These are phyloP conservation scores for Crotalus adamanteus DNA, from an alignment of 2,797 vertebrate genomes.

Conservation along the genomic window DNA sequence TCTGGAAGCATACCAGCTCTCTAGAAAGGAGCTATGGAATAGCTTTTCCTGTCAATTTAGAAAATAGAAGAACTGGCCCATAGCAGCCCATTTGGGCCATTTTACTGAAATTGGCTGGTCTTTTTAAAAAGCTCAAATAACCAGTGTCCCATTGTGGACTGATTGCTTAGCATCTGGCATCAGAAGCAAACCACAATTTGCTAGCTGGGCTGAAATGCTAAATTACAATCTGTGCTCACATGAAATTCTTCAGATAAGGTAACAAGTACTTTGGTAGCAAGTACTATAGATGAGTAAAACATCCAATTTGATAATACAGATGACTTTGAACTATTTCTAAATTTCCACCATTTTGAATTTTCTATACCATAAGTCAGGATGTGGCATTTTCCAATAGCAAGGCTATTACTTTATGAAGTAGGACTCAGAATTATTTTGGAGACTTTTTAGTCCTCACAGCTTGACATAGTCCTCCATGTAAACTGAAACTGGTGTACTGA, in stretches of 20 bases:
- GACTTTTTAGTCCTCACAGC: neutral
- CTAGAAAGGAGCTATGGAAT: neutral
- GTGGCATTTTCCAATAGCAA: neutral
- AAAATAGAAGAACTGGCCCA: neutral
- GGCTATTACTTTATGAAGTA: slow-evolving; percentile 17
- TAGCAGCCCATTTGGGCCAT: neutral
- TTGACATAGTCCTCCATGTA: neutral
- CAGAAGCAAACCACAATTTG: neutral
- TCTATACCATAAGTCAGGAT: neutral
- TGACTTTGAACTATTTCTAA: neutral
- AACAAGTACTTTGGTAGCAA: neutral
- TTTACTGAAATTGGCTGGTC: neutral
- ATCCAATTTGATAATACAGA: neutral
- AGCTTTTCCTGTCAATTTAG: neutral
- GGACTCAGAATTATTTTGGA: slow-evolving; percentile 12
- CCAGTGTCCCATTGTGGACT: neutral
- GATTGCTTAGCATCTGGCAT: neutral
- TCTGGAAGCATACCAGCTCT: neutral
- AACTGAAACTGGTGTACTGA: slow-evolving; percentile 1
- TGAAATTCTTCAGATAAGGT: neutral
- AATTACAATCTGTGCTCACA: slow-evolving; percentile 6
- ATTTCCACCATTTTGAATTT: neutral
- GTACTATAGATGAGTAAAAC: neutral
- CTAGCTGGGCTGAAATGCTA: neutral
- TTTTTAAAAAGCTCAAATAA: neutral